phyloP scores from a whole-genome alignment of 2,888 invertebrate species.

The Callyntrura sp. region DNA sequence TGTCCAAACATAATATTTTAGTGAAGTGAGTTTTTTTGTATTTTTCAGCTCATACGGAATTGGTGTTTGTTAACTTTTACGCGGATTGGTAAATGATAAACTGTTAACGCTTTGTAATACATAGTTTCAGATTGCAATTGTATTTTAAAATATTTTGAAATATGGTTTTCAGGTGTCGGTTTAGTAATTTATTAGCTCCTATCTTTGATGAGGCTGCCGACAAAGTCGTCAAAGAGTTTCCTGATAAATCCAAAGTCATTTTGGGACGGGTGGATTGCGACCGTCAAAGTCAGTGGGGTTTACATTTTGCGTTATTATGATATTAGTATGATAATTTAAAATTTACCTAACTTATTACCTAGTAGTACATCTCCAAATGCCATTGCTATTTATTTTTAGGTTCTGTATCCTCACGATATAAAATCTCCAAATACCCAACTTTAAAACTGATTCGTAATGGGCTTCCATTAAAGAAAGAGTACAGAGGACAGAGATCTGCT shows the following conservation, averaged over 20 bases:
- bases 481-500: slow-evolving; percentile 94
- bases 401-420: slow-evolving; percentile 94
- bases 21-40: slow-evolving; percentile 73
- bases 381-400: too few species aligned
- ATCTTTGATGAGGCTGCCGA: slow-evolving; percentile 98
- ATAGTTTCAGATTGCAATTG: background rate
- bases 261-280: slow-evolving; percentile 99
- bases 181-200: slow-evolving; percentile 98
- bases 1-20: slow-evolving; percentile 2
- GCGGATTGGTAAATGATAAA: slow-evolving; percentile 97
- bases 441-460: slow-evolving; percentile 97
- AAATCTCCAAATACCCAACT: slow-evolving; percentile 99
- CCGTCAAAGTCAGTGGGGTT: slow-evolving; percentile 92
- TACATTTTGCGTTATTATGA: too few species aligned
- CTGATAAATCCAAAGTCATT: slow-evolving; percentile 90
- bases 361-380: too few species aligned
- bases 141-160: background rate
- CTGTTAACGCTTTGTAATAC: slow-evolving; percentile 85
- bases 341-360: too few species aligned
- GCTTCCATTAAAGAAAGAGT: slow-evolving; percentile 95
- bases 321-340: too few species aligned
- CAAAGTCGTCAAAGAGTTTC: slow-evolving; percentile 92
- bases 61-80: slow-evolving; percentile 99
- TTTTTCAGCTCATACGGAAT: slow-evolving; percentile 95
- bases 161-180: slow-evolving; percentile 89